phyloP scores from a whole-genome alignment of 1,140 invertebrate species.

The fruit fly (Drosophila melanogaster) region Release_6_plus_ISO1_MT NC_004354.4:20859001-20859500 shows the following conservation, averaged over 20 bases:
- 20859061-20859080: slow-evolving; percentile 22
- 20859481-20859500: no score
- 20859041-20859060: not conserved
- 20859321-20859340: slow-evolving; percentile 3
- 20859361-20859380: slow-evolving; percentile 27
- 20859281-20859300: slow-evolving; percentile 4
- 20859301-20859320: slow-evolving; percentile 7
- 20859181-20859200: slow-evolving; percentile 40
- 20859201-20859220: not conserved
- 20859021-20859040: not conserved
- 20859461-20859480: no score
- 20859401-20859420: not conserved
- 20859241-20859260: slow-evolving; percentile 10
- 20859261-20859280: slow-evolving; percentile 13
- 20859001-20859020: not conserved
- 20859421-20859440: not conserved
- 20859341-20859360: slow-evolving; percentile 22
- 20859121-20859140: not conserved
- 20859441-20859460: not conserved
- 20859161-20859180: slow-evolving; percentile 33
- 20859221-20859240: slow-evolving; percentile 4
- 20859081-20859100: slow-evolving; percentile 40
- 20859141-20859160: not conserved
- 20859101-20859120: slow-evolving; percentile 31
- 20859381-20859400: slow-evolving; percentile 20